A percentile compares a stretch with the other conserved stretches of the same genome.
Evolutionary conservation across 2,797 vertebrate species (phyloP).

Genomic region (Pempheris klunzingeri): DNA sequence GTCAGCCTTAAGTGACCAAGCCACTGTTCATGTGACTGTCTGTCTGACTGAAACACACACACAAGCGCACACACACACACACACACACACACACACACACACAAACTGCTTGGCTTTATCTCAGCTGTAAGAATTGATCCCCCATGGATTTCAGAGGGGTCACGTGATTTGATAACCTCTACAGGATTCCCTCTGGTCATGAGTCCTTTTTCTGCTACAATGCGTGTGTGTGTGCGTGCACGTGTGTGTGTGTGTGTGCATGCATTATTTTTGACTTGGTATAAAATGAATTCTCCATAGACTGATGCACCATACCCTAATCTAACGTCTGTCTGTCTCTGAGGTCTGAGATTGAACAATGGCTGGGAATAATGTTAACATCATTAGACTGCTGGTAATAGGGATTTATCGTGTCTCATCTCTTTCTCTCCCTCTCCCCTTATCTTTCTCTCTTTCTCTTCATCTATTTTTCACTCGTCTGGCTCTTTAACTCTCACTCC

Average conservation of each 20-base stretch:
- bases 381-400: conserved; percentile 94
- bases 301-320: conserved; percentile 93
- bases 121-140: conserved; percentile 88
- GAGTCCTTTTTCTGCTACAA: conserved; percentile 72
- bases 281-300: conserved; percentile 95
- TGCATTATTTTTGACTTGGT: conserved; percentile 82
- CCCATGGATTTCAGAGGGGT: conserved; percentile 89
- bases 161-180: conserved; percentile 94
- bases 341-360: conserved; percentile 94
- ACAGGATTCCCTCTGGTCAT: conserved; percentile 89
- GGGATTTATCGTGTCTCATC: conserved; percentile 91
- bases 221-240: conserved; percentile 35
- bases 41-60: conserved; percentile 23
- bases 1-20: conserved; percentile 76
- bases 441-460: conserved; percentile 53
- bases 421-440: conserved; percentile 62
- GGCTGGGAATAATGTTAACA: conserved; percentile 93
- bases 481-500: conserved; percentile 33
- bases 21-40: conserved; percentile 77
- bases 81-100: conserved; percentile 30
- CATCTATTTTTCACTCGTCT: conserved; percentile 63
- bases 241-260: conserved; percentile 26
- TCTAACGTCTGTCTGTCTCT: conserved; percentile 89
- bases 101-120: conserved; percentile 62
- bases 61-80: conserved; percentile 18